phyloP scores from a whole-genome alignment of 2,888 invertebrate species.

The Germaria angustata region DNA sequence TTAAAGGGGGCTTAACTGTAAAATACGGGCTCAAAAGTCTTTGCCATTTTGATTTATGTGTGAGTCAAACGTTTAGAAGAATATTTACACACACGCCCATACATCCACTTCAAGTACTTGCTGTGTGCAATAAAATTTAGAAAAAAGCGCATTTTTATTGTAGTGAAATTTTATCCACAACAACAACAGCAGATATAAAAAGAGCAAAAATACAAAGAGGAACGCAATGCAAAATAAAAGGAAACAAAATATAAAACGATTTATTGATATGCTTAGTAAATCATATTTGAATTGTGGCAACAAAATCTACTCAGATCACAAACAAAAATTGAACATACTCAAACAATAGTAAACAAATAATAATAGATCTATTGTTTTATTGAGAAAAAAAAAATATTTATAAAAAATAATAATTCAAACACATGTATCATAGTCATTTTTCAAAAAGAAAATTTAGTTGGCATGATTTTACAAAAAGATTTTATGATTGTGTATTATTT shows the following conservation, averaged over 20 bases:
- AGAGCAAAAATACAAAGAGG: not conserved
- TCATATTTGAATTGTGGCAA: slow-evolving; percentile 62
- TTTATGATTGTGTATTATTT: not conserved
- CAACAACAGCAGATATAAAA: not conserved
- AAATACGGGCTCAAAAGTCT: slow-evolving; percentile 63
- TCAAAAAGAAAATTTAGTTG: slow-evolving; percentile 5
- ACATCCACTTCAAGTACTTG: slow-evolving; percentile 3
- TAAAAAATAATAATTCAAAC: not conserved
- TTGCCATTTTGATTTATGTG: slow-evolving; percentile 64
- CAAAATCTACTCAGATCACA: slow-evolving; percentile 41
- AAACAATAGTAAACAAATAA: slow-evolving; percentile 33
- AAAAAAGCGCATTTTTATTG: slow-evolving; percentile 46
- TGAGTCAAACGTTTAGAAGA: slow-evolving; percentile 24
- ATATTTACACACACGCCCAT: not conserved
- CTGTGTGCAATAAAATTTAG: slow-evolving; percentile 53
- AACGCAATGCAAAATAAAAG: not conserved
- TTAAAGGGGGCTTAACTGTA: slow-evolving; percentile 63
- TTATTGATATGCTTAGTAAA: slow-evolving; percentile 66
- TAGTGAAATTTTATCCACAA: slow-evolving; percentile 28
- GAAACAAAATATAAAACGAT: slow-evolving; percentile 28
- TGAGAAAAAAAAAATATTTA: not conserved
- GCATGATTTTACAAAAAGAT: not conserved
- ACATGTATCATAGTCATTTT: not conserved
- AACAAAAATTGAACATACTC: slow-evolving; percentile 3
- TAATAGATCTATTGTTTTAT: slow-evolving; percentile 40